Base-by-base conservation (phyloP, 2,888 invertebrate genomes). In the Tinea semifulvella region DNA sequence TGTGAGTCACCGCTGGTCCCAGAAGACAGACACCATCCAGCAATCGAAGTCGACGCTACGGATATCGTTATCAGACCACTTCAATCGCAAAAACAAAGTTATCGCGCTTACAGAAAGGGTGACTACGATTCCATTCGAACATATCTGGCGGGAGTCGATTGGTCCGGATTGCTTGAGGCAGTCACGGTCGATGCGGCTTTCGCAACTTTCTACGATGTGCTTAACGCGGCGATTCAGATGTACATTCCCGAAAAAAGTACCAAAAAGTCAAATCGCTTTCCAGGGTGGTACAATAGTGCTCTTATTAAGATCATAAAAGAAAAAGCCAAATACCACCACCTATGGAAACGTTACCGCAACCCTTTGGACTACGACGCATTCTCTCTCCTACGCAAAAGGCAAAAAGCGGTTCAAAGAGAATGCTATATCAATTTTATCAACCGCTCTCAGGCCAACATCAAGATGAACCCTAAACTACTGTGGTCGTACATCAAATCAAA, bases 281-380 rank as follows among this genome's bases (percentile, higher is more conserved):
- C 22, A 35, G 11, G 36, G 13, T 39, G 39, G 39, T 39, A 19
- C 22, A 39, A 11, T 39, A 2, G 11, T 3, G 39, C 39, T 19
- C 20, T 39, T 3, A 39, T 39, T 4, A 19, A 19, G 22, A 39
- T 39, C 5, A 39, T 19, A 3, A 7, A 4, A 4, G n/a, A n/a
- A n/a, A n/a, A n/a, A n/a, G n/a, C n/a, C n/a, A n/a, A n/a, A n/a
- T n/a, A n/a, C n/a, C n/a, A n/a, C n/a, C n/a, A n/a, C n/a, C n/a
- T n/a, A n/a, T n/a, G n/a, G n/a, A n/a, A n/a, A n/a, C n/a, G n/a
- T 4, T 19, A 17, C 20, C 18, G 22, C 7, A 39, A 39, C 20
- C 39, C 19, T 4, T 2, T 39, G 18, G 39, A 39, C 39, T 39
- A 39, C 20, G 39, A 7, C 4, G 17, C 3, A 17, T 38, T 38